Evolutionary conservation across 2,888 invertebrate species (phyloP), one percentile per base, ranked within the genome.

Genomic region (Lithodes maja): DNA sequence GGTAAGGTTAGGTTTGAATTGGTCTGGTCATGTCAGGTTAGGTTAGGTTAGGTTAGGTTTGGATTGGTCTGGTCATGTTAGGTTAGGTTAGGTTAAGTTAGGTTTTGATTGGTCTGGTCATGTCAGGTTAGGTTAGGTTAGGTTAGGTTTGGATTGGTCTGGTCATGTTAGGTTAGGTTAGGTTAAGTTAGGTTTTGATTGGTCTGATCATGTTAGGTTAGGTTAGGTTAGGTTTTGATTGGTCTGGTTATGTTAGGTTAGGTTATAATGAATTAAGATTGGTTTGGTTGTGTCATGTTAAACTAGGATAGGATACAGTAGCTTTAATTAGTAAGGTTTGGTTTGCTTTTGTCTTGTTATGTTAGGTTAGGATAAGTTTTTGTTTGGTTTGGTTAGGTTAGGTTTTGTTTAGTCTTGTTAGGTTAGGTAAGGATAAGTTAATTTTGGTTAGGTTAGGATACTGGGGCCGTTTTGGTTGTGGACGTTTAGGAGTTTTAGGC

Each of bases 21-120:
- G 74, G 69, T 83, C 50, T 71, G 71, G 12, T 83, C 7, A 71
- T 15, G 71, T 83, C 5, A 54, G 61, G 81, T 81, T 53, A 81
- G 81, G 81, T 55, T 81, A 54, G 81, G 33, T 81, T 78, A 52
- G 53, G 79, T 78, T 49, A 78, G 79, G 79, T 78, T 49, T 49
- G 53, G 12, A 12, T 49, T 12, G 12, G 17, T 33, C n/a, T 12
- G 75, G 75, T 17, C 49, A 78, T 5, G 50, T 78, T 49, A 50
- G 49, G 79, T 78, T 78, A 52, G 79, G 79, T 78, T 49, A 78
- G 68, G 68, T 68, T 61, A 54, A 61, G 33, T 82, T 55, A 79
- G 52, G 9, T 79, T 0, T 50, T 49, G 5, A 50, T 7, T 12
- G 52, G 78, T 79, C 3, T 50, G 12, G 2, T 50, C 9, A 79